Evolutionary conservation across 2,888 invertebrate species (phyloP), one percentile per base, ranked within the genome.

Genomic region (Anaspis maculata): DNA sequence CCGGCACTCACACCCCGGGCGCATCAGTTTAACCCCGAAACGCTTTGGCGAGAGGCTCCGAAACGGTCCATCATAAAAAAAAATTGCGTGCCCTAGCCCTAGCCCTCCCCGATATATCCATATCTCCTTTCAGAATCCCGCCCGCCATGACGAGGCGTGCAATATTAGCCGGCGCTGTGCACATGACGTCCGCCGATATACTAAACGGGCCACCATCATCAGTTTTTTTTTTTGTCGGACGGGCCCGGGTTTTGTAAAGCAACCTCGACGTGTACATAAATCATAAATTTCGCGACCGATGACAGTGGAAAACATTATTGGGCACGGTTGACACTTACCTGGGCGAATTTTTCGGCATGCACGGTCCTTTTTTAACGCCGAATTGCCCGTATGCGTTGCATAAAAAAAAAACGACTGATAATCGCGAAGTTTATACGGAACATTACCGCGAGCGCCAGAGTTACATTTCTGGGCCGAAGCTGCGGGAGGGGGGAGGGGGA

Each of bases 221-320:
- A 48, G 45, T 29, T 28, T 51, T 52, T 53, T 44, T 43, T 43
- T n/a, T n/a, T n/a, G n/a, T n/a, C n/a, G n/a, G n/a, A n/a, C n/a
- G n/a, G n/a, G n/a, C n/a, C n/a, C 45, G 38, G 48, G 32, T 48
- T 50, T 50, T 49, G 43, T 37, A 41, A 33, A 49, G 35, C 35
- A 49, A 46, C 47, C 39, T 39, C 35, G 34, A 39, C n/a, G n/a
- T 39, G 39, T 39, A 48, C 52, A 55, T 54, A 56, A 56, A 57
- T 58, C 59, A 60, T 56, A 57, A 56, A 58, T 59, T 57, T 54
- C 45, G 25, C 32, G 35, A 27, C 22, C 48, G 51, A 44, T 54
- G 56, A 57, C 58, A 54, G 53, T 51, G 55, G 54, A 56, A 55
- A 56, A 52, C 54, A 59, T 56, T 61, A 56, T 59, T 57, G 60